These are phyloP conservation scores for Xanthorhoe designata DNA, from an alignment of 2,888 invertebrate genomes.

Conservation along the genomic window DNA sequence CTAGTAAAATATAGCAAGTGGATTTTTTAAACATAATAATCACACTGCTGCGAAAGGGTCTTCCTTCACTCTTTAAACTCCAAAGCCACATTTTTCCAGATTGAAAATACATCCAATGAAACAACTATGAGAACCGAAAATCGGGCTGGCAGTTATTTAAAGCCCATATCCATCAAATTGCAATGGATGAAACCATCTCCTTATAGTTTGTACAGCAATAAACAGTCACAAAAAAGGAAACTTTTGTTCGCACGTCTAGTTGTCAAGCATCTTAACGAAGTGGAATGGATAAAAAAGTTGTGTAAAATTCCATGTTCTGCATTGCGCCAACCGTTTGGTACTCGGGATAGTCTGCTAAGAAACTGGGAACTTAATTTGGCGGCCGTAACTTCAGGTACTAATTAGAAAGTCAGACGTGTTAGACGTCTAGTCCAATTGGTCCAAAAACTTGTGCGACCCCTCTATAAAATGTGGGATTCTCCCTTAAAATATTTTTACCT, in stretches of 20 bases:
- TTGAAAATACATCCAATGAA: too few species aligned
- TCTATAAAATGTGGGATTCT: too few species aligned
- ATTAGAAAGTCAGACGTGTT: not conserved
- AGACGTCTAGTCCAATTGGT: too few species aligned
- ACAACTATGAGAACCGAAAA: not conserved
- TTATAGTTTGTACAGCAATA: not conserved
- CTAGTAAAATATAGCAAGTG: too few species aligned
- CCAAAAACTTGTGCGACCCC: too few species aligned
- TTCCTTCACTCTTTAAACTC: too few species aligned
- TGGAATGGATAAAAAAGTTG: conserved; percentile 38
- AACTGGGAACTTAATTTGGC: not conserved
- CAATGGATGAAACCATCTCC: not conserved
- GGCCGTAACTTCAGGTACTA: not conserved
- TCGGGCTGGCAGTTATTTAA: not conserved
- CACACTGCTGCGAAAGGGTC: too few species aligned
- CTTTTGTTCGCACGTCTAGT: conserved; percentile 42
- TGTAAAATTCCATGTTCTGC: conserved; percentile 4
- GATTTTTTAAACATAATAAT: too few species aligned
- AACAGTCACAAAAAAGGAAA: not conserved
- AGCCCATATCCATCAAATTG: not conserved
- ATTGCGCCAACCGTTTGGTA: conserved; percentile 4
- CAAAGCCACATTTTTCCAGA: too few species aligned
- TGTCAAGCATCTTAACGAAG: conserved; percentile 56
- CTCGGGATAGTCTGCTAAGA: not conserved
- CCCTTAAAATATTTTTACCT: too few species aligned